Conservation (phyloP, 2,113 vertebrate genomes). For the Neopipo cinnamomea region DNA sequence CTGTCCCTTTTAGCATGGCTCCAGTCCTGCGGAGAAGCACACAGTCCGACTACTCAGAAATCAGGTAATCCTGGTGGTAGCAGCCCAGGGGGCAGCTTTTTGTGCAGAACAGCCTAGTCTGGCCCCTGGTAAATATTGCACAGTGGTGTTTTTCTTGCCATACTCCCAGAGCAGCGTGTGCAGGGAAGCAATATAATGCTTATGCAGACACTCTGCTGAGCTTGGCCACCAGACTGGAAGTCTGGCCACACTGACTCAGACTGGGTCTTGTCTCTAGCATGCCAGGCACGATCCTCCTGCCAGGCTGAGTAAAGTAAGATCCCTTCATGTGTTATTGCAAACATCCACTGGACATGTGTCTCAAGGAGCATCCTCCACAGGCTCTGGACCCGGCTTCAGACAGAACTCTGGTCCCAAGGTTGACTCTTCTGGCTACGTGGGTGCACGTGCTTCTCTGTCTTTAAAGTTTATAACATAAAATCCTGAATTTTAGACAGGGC, state of each 20-base stretch:
- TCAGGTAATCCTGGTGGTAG: not conserved
- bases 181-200: not conserved
- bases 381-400: not conserved
- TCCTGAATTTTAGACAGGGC: not conserved
- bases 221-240: not conserved
- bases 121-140: not conserved
- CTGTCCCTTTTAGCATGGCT: not conserved
- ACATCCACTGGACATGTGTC: not conserved
- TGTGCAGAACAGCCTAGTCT: not conserved
- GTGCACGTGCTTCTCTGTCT: not conserved
- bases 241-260: not conserved
- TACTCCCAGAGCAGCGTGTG: not conserved
- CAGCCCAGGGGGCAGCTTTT: not conserved
- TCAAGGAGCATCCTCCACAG: not conserved
- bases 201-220: not conserved
- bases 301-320: not conserved
- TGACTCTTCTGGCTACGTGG: not conserved
- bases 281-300: not conserved
- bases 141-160: not conserved
- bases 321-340: not conserved
- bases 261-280: rapidly evolving
- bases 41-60: not conserved
- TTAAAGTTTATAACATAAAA: not conserved
- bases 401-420: not conserved
- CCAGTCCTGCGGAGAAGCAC: not conserved